Evolutionary conservation across 2,113 vertebrate species (phyloP).

Genomic region (Camelus bactrianus): DNA sequence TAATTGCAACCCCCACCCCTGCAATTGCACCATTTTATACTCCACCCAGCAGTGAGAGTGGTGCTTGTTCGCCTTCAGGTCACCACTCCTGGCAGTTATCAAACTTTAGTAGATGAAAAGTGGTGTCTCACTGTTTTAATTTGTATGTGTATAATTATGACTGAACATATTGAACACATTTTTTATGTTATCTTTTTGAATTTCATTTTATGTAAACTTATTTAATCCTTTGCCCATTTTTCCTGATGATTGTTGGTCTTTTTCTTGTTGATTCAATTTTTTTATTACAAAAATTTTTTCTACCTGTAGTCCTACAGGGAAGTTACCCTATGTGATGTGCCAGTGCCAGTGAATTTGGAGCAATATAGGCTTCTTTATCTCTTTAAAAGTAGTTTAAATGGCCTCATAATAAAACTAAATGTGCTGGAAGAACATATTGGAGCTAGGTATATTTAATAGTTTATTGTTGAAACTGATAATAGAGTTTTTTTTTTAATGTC

Average conservation of each 20-base stretch:
- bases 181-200: neutral
- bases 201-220: constrained; percentile 17
- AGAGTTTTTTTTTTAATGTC: constrained; percentile 46
- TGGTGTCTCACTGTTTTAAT: neutral
- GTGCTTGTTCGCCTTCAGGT: neutral
- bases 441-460: neutral
- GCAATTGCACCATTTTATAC: neutral
- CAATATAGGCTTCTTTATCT: neutral
- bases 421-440: neutral
- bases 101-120: neutral
- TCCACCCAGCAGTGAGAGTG: neutral
- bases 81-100: too few species aligned
- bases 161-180: neutral
- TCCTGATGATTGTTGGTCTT: neutral
- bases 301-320: neutral
- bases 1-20: too few species aligned
- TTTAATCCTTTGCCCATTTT: constrained; percentile 14
- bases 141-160: neutral
- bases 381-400: constrained; percentile 40
- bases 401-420: neutral
- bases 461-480: constrained; percentile 8
- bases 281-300: neutral
- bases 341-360: neutral
- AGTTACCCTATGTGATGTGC: neutral
- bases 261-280: constrained; percentile 9